Evolutionary conservation across 2,113 vertebrate genomes (phyloP), one percentile per base, ranked within the genome.

Genomic region (Hippocampus abdominalis): DNA sequence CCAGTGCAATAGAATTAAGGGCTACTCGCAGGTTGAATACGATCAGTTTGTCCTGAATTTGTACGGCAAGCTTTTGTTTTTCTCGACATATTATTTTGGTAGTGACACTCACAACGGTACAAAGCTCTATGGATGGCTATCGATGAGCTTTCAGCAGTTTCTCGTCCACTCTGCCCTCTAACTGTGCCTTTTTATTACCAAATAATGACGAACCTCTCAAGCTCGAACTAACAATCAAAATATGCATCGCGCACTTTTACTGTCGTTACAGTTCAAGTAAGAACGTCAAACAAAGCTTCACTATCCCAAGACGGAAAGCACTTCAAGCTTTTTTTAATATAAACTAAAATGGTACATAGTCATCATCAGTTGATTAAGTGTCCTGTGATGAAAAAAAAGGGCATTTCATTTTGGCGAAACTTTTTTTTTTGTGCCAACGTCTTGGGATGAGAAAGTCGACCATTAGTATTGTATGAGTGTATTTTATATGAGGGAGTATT

Each of bases 231-330:
- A 9, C 10, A 42, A 64, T 74, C 64, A 64, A 72, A 71, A 48
- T 25, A 82, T 61, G 87, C 84, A 89, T 84, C 68, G 59, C 57
- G 87, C 87, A 90, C 89, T 90, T 90, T 90, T 65, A 70, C 49
- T 78, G 70, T 77, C 81, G 70, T 73, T 53, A 56, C 72, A 40
- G 72, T 73, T 63, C 61, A 63, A 63, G 13, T 39, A 42, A 21
- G 40, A 42, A n/a, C 2, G 11, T 4, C 15, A 54, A 78, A 12
- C 56, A 65, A 54, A 53, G 60, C 23, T 7, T 64, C 51, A 79
- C 54, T 76, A 23, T 74, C 61, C 42, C 32, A 40, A 64, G 57
- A 76, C 20, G 67, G 69, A 68, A 81, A 75, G 83, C 72, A 84
- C 82, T 81, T 77, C 77, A 77, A 54, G 61, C 51, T 13, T n/a